A percentile compares a stretch with the other conserved stretches of the same genome.
These are phyloP conservation scores for Camponotus fellah DNA, from an alignment of 2,888 invertebrate species.

Conservation along the genomic window DNA sequence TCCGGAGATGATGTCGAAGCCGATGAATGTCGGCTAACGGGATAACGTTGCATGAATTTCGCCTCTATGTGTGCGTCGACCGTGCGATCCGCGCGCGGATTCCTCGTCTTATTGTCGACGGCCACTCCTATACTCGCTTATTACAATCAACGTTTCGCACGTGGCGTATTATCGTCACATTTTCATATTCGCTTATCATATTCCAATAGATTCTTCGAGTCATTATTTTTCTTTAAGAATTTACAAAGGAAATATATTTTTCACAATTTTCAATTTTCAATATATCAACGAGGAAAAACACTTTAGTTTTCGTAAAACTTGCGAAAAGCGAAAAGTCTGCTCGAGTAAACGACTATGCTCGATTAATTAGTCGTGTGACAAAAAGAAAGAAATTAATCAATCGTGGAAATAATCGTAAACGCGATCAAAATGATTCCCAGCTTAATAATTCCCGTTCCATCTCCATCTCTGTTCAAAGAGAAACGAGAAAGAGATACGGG, in stretches of 20 bases:
- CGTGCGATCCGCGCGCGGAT: conserved; percentile 19
- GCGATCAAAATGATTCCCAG: neutral
- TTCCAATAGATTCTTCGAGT: neutral
- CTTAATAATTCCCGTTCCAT: neutral
- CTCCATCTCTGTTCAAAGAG: conserved; percentile 2
- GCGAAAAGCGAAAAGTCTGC: neutral
- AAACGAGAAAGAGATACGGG: conserved; percentile 7
- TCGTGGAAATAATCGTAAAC: neutral
- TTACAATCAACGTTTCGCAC: conserved; percentile 24
- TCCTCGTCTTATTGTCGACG: conserved; percentile 11
- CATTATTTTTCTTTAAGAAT: neutral
- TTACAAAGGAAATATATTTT: neutral
- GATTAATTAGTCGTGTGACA: neutral
- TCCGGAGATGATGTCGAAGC: conserved; percentile 76
- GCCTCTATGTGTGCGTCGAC: conserved; percentile 57
- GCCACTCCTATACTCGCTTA: conserved; percentile 36
- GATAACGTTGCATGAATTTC: conserved; percentile 79
- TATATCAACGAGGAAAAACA: neutral
- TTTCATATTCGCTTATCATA: neutral
- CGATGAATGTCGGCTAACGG: conserved; percentile 82
- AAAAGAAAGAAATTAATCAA: neutral
- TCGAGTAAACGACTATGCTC: neutral
- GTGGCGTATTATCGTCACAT: neutral
- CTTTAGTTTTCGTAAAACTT: neutral
- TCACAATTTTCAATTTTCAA: neutral